Percentiles rank a stretch among this genome's conserved stretches.
Evolutionary conservation across 2,888 invertebrate species (phyloP).

Genomic region (Iphiclides podalirius): DNA sequence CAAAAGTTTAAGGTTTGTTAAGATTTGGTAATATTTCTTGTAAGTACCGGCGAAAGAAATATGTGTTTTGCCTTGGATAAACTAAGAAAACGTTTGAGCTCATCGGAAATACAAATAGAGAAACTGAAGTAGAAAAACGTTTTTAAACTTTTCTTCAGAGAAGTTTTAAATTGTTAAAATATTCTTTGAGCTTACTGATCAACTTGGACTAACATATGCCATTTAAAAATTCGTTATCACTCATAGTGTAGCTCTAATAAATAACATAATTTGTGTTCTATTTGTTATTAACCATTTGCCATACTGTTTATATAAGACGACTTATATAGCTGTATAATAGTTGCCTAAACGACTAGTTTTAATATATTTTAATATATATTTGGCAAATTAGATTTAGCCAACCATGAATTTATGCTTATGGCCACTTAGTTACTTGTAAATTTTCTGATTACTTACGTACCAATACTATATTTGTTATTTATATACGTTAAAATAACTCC

Average conservation of each 20-base stretch:
- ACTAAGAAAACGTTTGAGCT: slow-evolving; percentile 47
- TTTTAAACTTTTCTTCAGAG: background rate
- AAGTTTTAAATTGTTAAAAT: background rate
- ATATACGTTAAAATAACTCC: slow-evolving; percentile 45
- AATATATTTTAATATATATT: too few relatives aligned
- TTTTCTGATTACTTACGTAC: too few relatives aligned
- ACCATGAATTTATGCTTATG: too few relatives aligned
- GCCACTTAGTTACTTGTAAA: too few relatives aligned
- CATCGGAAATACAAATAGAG: slow-evolving; percentile 43
- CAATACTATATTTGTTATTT: slow-evolving; percentile 47
- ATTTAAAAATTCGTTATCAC: too few relatives aligned
- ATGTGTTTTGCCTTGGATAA: slow-evolving; percentile 57
- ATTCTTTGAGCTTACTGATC: background rate
- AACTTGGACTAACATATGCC: slow-evolving; percentile 6
- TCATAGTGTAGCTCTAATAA: background rate
- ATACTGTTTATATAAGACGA: too few relatives aligned
- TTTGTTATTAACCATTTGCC: too few relatives aligned
- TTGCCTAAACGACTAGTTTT: too few relatives aligned
- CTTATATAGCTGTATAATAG: too few relatives aligned
- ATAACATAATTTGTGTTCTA: too few relatives aligned
- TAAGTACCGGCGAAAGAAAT: slow-evolving; percentile 49
- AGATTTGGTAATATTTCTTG: slow-evolving; percentile 37
- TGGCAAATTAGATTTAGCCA: too few relatives aligned
- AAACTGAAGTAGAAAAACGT: background rate
- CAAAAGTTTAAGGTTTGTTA: slow-evolving; percentile 32